These are phyloP conservation scores for Sebastes umbrosus DNA, from an alignment of 2,797 vertebrate species.

Conservation along the genomic window DNA sequence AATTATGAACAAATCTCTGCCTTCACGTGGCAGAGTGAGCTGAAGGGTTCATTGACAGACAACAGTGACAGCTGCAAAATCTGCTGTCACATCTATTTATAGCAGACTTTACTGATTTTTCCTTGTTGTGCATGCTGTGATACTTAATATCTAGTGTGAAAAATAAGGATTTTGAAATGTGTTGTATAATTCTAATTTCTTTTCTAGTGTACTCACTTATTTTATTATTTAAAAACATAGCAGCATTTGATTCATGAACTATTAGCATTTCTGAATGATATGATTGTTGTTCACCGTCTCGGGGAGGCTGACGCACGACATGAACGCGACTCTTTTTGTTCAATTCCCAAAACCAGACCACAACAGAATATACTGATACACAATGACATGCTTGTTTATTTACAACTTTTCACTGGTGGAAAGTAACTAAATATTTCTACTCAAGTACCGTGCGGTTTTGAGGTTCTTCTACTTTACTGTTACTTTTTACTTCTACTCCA, in stretches of 20 bases:
- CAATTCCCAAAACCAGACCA: not conserved
- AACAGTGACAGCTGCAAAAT: not conserved
- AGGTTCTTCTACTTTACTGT: too few relatives aligned
- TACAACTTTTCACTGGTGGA: not conserved
- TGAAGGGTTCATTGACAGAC: not conserved
- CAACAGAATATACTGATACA: not conserved
- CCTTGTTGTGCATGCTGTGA: not conserved
- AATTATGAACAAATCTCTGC: not conserved
- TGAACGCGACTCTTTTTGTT: not conserved
- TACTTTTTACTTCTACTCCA: too few relatives aligned
- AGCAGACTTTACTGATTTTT: not conserved
- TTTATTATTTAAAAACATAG: not conserved
- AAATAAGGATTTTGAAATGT: not conserved
- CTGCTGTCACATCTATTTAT: not conserved
- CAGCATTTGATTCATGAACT: not conserved
- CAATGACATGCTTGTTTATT: not conserved
- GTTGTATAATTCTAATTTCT: not conserved
- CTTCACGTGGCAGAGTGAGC: not conserved
- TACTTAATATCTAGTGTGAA: not conserved
- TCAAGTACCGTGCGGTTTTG: too few relatives aligned
- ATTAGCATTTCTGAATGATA: not conserved
- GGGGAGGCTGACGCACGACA: not conserved
- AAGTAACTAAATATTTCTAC: too few relatives aligned
- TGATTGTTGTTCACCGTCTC: not conserved
- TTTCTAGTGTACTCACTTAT: not conserved